Evolutionary conservation across 2,797 vertebrate genomes (phyloP).

Genomic region (Premnoplex brunnescens): DNA sequence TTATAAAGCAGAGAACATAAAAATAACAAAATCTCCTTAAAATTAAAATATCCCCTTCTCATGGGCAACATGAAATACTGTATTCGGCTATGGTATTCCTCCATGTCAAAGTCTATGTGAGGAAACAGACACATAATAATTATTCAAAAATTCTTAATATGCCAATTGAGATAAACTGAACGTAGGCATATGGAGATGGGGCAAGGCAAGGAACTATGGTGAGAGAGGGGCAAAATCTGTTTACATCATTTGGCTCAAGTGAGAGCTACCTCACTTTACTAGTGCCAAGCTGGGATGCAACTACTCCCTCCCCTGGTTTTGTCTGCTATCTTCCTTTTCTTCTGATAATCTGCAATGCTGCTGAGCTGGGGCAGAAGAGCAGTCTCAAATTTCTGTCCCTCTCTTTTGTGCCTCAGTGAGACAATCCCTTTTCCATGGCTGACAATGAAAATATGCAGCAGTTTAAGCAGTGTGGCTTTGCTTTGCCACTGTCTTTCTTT

Average conservation of each 20-base stretch:
- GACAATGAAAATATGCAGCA: background rate
- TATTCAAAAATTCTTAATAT: background rate
- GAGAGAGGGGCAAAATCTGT: background rate
- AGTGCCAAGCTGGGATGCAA: background rate
- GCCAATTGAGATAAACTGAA: background rate
- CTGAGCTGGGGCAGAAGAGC: background rate
- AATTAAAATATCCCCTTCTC: background rate
- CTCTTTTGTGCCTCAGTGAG: background rate
- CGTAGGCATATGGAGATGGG: background rate
- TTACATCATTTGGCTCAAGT: background rate
- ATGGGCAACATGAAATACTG: background rate
- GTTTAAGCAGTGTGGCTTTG: background rate
- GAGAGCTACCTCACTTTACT: background rate
- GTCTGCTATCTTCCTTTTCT: background rate
- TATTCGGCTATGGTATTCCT: background rate
- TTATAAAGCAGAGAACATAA: background rate
- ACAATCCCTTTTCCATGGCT: background rate
- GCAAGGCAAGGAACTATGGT: accelerated
- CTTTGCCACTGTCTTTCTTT: background rate
- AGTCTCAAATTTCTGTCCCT: background rate
- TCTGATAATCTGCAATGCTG: background rate
- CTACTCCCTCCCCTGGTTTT: accelerated
- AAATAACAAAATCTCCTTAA: background rate
- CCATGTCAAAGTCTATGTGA: background rate
- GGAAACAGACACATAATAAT: background rate